Evolutionary conservation across 53 echinoderm and acorn worm genomes (phyloP), one percentile per base, ranked within the genome.

Genomic region (Patiria pectinifera): DNA sequence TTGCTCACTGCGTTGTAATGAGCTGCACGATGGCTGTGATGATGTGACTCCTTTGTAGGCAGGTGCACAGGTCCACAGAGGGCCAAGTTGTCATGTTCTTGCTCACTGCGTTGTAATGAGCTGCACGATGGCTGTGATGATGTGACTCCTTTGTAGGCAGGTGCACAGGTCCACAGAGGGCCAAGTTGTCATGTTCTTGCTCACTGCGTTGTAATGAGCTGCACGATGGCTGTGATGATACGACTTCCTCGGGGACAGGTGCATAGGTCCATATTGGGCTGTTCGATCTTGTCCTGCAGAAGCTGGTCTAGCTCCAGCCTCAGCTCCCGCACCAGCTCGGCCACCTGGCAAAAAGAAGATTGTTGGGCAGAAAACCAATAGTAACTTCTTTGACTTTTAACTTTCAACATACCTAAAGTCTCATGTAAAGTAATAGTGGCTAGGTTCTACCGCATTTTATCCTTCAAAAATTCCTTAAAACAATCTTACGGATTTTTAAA

Each of bases 171-270:
- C 93, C 93, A 95, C 85, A 47, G 85, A 85, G 3, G 90, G 93
- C 12, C 74, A 9, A 24, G 74, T 74, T 24, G 74, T 23, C 21
- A 3, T 74, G 74, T 15, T 4, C 13, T 11, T 66, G 69, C 44
- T 95, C 78, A 96, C 83, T 96, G 96, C 18, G 96, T 96, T 21
- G 93, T 91, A 62, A 96, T 96, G 85, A 96, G 96, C 47, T 96
- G 96, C 26, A 96, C 96, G 49, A 96, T 96, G 71, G 96, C 96
- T 84, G 96, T 87, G 24, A 96, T 96, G 59, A 96, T 96, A 0
- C 96, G 91, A 74, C 96, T 96, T 15, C 96, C 96, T 93, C 96
- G 75, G 0, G 96, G 96, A 53, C 96, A 96, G 22, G 96, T 93
- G 10, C 91, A 83, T 14, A 96, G 92, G 75, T 96, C 96, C 95